A percentile compares a stretch with the other conserved stretches of the same genome.
Evolutionary conservation across 2,888 invertebrate species (phyloP).

Genomic region (Caenorhabditis sp.): DNA sequence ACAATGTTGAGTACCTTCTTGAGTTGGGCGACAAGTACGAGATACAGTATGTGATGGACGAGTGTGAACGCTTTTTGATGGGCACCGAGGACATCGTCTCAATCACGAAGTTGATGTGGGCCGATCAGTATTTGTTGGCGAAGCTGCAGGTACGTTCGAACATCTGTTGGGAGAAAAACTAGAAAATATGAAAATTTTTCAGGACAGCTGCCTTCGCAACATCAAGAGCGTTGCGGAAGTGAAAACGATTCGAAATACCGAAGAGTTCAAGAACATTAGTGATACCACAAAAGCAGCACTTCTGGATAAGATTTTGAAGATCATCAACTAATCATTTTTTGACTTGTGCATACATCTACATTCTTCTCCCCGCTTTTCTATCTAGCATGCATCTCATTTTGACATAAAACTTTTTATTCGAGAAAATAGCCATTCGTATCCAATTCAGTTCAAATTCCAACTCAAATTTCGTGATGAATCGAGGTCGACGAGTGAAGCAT

Average conservation of each 20-base stretch:
- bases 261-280: slow-evolving; percentile 80
- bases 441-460: neutral
- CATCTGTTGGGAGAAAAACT: neutral
- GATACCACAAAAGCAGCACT: slow-evolving; percentile 81
- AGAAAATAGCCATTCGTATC: slow-evolving; percentile 1
- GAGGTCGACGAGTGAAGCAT: slow-evolving; percentile 28
- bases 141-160: slow-evolving; percentile 75
- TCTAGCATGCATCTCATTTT: slow-evolving; percentile 17
- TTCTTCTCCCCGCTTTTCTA: neutral
- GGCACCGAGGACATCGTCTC: slow-evolving; percentile 81
- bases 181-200: slow-evolving; percentile 25
- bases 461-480: slow-evolving; percentile 38
- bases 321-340: slow-evolving; percentile 30
- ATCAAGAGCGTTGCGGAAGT: slow-evolving; percentile 76
- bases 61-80: slow-evolving; percentile 84
- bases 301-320: slow-evolving; percentile 79
- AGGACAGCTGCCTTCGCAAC: slow-evolving; percentile 79
- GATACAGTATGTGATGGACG: slow-evolving; percentile 83
- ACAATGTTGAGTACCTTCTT: slow-evolving; percentile 84
- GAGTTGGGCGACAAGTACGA: slow-evolving; percentile 84
- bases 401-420: neutral
- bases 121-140: slow-evolving; percentile 81
- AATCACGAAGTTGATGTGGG: slow-evolving; percentile 81
- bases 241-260: slow-evolving; percentile 73
- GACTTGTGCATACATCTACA: neutral